Conservation (phyloP, 2,113 vertebrate species). For the Oxyura jamaicensis region DNA sequence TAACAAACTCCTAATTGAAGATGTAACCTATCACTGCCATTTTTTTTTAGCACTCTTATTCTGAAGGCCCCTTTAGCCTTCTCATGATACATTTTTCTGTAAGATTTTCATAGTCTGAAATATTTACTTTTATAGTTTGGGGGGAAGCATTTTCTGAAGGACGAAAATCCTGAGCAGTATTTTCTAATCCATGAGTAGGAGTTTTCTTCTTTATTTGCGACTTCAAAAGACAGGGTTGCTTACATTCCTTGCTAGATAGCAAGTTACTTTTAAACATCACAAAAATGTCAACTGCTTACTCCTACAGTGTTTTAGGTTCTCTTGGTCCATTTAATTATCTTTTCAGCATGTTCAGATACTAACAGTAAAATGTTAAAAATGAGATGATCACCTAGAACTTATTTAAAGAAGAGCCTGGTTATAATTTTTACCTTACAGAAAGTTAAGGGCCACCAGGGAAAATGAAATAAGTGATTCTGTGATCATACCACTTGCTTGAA, state of each 20-base stretch:
- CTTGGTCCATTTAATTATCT: fast-evolving
- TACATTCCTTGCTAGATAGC: neutral
- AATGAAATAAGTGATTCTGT: neutral
- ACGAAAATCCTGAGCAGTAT: neutral
- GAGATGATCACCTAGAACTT: fast-evolving
- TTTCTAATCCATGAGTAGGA: neutral
- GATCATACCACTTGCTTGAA: neutral
- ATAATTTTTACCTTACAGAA: neutral
- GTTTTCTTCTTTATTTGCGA: neutral
- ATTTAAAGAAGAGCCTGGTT: neutral
- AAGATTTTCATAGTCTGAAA: neutral
- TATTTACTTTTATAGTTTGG: neutral
- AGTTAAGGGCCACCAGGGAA: neutral
- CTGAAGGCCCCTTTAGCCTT: neutral
- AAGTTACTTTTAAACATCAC: neutral
- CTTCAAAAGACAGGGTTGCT: neutral
- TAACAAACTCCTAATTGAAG: neutral
- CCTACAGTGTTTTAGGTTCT: neutral
- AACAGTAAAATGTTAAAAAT: neutral
- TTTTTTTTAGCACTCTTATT: neutral
- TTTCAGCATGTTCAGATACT: neutral
- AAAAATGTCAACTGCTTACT: neutral
- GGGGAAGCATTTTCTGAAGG: neutral
- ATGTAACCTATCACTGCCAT: neutral
- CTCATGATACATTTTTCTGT: neutral